Conservation (phyloP, 35 echinoderm and acorn worm genomes). For the Diadema setosum region DNA sequence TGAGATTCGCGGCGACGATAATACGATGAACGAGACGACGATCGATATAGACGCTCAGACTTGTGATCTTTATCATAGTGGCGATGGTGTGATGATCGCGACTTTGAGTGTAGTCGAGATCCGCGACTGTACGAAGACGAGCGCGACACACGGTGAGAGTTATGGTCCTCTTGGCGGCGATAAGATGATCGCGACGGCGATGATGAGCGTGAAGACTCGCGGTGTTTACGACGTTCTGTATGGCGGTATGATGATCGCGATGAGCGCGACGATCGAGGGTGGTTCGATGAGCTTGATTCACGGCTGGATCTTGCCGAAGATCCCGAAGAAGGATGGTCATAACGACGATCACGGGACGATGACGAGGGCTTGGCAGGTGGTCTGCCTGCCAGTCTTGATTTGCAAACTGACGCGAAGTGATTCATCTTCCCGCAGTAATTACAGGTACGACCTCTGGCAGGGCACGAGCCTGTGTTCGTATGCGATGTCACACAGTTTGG, state of each 20-base stretch:
- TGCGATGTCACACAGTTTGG: not conserved
- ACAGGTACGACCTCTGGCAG: not conserved
- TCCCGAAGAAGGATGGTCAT: not conserved
- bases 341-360: not conserved
- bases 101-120: not conserved
- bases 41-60: not conserved
- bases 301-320: not conserved
- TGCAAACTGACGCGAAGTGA: slow-evolving; percentile 3
- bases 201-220: not conserved
- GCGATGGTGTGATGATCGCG: not conserved
- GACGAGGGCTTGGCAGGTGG: not conserved
- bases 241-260: not conserved
- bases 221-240: not conserved
- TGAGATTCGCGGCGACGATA: not conserved
- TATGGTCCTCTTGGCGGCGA: not conserved
- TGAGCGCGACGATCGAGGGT: not conserved
- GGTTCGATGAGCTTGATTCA: not conserved
- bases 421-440: not conserved
- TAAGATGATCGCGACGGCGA: not conserved
- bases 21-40: not conserved
- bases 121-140: not conserved
- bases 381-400: not conserved
- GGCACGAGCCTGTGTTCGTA: not conserved
- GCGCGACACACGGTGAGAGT: not conserved
- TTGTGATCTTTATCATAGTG: not conserved